These are phyloP conservation scores for Drosophila watanabei DNA, from an alignment of 1,140 invertebrate species.

Conservation along the genomic window DNA sequence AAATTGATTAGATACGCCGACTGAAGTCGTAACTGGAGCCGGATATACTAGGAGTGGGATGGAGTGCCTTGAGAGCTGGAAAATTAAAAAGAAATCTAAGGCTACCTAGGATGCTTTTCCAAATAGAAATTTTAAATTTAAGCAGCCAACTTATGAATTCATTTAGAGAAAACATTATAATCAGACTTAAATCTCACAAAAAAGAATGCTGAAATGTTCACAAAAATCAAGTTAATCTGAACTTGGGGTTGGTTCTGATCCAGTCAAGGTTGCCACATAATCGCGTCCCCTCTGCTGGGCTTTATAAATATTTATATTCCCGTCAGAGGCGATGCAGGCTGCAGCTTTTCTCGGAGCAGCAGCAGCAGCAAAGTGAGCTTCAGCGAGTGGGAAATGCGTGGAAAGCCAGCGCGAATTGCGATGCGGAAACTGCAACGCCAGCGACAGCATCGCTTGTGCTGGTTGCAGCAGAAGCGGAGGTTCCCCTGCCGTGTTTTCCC, in stretches of 20 bases:
- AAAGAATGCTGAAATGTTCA: background rate
- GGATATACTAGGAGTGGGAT: background rate
- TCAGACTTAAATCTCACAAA: conserved; percentile 2
- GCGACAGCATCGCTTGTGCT: conserved; percentile 35
- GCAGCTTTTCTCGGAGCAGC: conserved; percentile 2
- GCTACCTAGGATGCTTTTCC: background rate
- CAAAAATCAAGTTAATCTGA: background rate
- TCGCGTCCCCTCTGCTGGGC: conserved; percentile 25
- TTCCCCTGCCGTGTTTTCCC: conserved; percentile 9
- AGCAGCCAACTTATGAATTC: background rate
- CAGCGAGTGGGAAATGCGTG: conserved; percentile 34
- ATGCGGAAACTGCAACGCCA: conserved; percentile 54
- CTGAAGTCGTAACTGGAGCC: conserved; percentile 12
- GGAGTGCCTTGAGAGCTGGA: background rate
- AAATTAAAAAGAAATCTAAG: conserved; percentile 2
- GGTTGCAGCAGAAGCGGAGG: conserved; percentile 45
- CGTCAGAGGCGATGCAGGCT: conserved; percentile 21
- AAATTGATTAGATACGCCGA: conserved; percentile 61
- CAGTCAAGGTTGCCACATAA: conserved; percentile 22
- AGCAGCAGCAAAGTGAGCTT: conserved; percentile 10
- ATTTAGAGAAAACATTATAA: background rate
- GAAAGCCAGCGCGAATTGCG: conserved; percentile 69
- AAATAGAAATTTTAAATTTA: background rate
- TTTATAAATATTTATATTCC: conserved; percentile 45
- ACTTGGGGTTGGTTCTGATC: background rate